These are phyloP conservation scores for Brachylomia viminalis DNA, from an alignment of 2,888 invertebrate genomes.

Conservation along the genomic window DNA sequence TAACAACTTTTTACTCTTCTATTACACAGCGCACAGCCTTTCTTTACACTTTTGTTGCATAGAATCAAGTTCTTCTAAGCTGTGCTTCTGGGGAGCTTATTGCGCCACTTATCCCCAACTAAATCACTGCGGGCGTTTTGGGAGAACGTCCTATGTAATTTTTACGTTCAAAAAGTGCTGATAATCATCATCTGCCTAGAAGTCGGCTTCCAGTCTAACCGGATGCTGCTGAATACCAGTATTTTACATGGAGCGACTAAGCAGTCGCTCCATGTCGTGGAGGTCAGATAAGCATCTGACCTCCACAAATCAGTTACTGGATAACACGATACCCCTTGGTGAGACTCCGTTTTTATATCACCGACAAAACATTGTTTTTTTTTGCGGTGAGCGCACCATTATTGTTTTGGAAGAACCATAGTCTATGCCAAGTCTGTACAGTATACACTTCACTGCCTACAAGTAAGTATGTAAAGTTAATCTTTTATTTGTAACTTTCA, in stretches of 20 bases:
- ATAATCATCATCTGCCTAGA: too few relatives aligned
- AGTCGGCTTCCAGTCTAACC: neutral
- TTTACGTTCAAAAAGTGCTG: neutral
- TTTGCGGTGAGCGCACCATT: neutral
- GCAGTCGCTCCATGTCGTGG: too few relatives aligned
- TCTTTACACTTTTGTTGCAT: neutral
- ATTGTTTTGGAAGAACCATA: neutral
- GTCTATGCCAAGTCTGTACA: too few relatives aligned
- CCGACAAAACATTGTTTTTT: neutral
- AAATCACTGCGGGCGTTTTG: neutral
- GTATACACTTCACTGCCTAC: too few relatives aligned
- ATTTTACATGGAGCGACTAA: neutral
- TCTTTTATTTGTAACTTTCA: neutral
- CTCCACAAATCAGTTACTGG: neutral
- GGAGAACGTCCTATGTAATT: neutral
- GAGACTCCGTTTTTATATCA: neutral
- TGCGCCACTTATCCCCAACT: neutral
- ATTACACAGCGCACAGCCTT: neutral
- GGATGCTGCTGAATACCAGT: neutral
- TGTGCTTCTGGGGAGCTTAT: neutral
- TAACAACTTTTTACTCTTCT: neutral
- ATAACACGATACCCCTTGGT: neutral
- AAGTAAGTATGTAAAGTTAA: neutral
- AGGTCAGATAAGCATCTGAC: too few relatives aligned
- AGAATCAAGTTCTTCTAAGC: neutral